A percentile compares a stretch with the other conserved stretches of the same genome.
Conservation (phyloP, 2,797 vertebrate genomes). For the Semaprochilodus insignis region DNA sequence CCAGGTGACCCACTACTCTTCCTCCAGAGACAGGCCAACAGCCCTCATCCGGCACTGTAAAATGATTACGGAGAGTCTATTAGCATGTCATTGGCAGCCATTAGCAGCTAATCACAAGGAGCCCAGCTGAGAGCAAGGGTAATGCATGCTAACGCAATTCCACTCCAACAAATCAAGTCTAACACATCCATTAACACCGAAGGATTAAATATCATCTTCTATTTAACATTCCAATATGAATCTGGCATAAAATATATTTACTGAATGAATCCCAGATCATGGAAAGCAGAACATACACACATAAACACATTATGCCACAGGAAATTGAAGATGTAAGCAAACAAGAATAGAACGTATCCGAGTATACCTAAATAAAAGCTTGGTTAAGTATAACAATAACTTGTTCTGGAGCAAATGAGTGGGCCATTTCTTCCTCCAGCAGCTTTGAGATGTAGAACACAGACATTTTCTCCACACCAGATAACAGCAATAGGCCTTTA, state of each 20-base stretch:
- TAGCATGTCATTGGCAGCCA: constrained; percentile 50
- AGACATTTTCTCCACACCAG: constrained; percentile 52
- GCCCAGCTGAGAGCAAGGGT: constrained; percentile 12
- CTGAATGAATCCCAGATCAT: neutral
- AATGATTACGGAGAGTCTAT: constrained; percentile 46
- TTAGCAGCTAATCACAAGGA: constrained; percentile 47
- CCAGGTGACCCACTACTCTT: constrained; percentile 3
- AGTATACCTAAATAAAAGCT: neutral
- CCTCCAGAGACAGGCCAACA: constrained; percentile 20
- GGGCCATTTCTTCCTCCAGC: constrained; percentile 56
- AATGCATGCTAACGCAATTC: constrained; percentile 21
- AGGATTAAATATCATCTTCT: constrained; percentile 8
- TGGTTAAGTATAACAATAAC: constrained; percentile 2
- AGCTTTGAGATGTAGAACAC: constrained; percentile 74
- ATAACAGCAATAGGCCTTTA: constrained; percentile 66
- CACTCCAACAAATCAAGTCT: constrained; percentile 29
- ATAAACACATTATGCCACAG: neutral
- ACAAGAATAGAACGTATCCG: neutral
- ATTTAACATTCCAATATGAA: neutral
- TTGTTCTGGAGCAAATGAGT: constrained; percentile 55
- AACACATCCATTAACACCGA: constrained; percentile 4
- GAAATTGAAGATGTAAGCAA: neutral
- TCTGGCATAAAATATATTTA: constrained; percentile 3
- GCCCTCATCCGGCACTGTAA: constrained; percentile 32
- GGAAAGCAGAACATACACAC: neutral